Evolutionary conservation across 2,113 vertebrate species (phyloP), one percentile per base, ranked within the genome.

Genomic region (Oncorhynchus gorbuscha): DNA sequence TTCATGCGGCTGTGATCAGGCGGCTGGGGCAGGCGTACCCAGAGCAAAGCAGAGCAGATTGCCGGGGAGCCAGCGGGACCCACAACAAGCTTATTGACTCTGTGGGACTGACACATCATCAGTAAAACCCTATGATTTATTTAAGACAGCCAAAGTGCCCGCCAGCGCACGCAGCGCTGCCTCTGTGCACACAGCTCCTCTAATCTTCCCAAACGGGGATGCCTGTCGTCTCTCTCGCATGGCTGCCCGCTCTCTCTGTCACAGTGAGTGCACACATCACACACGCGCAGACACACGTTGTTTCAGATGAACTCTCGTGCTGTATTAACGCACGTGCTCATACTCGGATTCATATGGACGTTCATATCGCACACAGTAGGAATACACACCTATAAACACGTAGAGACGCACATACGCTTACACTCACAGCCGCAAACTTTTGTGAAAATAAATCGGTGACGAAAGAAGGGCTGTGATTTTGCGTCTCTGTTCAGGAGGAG

Each of bases 91-190:
- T 79, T 86, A 86, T 89, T 91, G 90, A 88, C 87, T 86, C 83
- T 80, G 82, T 81, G 80, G 80, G 84, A 83, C 78, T 86, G 85
- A 89, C 85, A 83, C 80, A 75, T 85, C 83, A 87, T 88, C 82
- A 82, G 79, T 87, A 87, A 83, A 85, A 88, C 79, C 76, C 77
- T 18, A 18, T 85, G 77, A 88, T 88, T 89, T 90, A 71, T 88
- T 89, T 77, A 85, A 81, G 83, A 89, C 86, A 83, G 88, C 86
- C 88, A 85, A 87, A 90, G 90, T 88, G 89, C 85, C 88, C 84
- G 66, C 79, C 71, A 85, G 86, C 88, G 76, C 80, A 83, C 71
- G 79, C 79, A 78, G 24, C 9, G 9, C 39, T 45, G 39, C 39
- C 3, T 45, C 39, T 45, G 39, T 45, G 39, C 39, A 12, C 39